A percentile compares a stretch with the other conserved stretches of the same genome.
phyloP scores from a whole-genome alignment of 2,113 vertebrate genomes.

The Crocuta crocuta region DNA sequence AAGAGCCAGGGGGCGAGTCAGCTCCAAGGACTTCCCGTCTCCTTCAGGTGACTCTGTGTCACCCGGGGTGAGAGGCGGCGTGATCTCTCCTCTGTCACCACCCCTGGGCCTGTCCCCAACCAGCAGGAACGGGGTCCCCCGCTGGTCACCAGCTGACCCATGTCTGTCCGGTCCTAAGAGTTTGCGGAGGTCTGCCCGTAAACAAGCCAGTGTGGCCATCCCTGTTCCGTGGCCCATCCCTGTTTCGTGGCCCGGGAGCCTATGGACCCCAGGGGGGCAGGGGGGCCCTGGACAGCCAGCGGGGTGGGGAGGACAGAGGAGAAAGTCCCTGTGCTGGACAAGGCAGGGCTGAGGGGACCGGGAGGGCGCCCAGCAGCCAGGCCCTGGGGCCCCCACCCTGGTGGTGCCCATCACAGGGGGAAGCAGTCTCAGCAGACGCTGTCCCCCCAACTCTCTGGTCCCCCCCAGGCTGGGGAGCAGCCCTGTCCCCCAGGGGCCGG shows the following conservation, averaged over 20 bases:
- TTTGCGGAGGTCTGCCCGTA: neutral
- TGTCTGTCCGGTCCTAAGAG: neutral
- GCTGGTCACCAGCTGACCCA: neutral
- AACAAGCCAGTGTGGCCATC: rapidly evolving
- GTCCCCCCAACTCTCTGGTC: neutral
- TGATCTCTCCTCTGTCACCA: neutral
- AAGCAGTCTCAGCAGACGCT: neutral
- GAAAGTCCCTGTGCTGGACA: neutral
- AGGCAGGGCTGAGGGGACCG: neutral
- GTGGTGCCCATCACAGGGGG: neutral
- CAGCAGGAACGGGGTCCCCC: neutral
- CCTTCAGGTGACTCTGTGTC: neutral
- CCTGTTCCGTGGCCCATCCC: too few relatives aligned
- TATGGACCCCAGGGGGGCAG: neutral
- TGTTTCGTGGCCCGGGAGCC: neutral
- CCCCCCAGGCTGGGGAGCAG: neutral
- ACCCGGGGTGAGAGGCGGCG: neutral
- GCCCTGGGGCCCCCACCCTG: neutral
- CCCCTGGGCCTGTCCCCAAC: neutral
- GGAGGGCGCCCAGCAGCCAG: too few relatives aligned
- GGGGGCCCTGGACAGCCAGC: neutral
- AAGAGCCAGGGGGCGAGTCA: neutral
- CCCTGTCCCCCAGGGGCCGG: neutral
- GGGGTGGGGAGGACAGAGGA: neutral
- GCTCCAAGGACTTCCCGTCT: neutral